phyloP scores from a whole-genome alignment of 2,888 invertebrate genomes.

The Notocelia uddmanniana region DNA sequence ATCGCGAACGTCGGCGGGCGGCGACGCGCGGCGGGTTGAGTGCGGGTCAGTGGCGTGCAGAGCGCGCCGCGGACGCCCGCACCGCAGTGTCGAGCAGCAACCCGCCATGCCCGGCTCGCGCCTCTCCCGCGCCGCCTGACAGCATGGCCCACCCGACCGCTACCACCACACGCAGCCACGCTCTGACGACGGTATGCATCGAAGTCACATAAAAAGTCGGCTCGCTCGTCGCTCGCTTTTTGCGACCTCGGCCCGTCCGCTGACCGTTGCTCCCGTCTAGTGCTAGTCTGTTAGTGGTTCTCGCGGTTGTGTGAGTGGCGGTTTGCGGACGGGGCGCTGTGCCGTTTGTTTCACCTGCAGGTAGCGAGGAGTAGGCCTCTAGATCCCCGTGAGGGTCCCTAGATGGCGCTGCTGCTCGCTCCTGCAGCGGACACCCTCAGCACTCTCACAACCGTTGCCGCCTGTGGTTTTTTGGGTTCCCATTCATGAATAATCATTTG shows the following conservation, averaged over 20 bases:
- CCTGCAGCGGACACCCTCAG: slow-evolving; percentile 83
- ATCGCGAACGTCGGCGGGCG: slow-evolving; percentile 50
- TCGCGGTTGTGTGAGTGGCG: slow-evolving; percentile 68
- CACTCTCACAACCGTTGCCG: slow-evolving; percentile 79
- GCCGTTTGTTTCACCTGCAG: slow-evolving; percentile 84
- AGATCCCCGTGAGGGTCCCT: slow-evolving; percentile 80
- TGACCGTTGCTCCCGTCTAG: slow-evolving; percentile 61
- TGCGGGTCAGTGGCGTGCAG: slow-evolving; percentile 84
- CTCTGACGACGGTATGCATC: slow-evolving; percentile 85
- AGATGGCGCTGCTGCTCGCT: slow-evolving; percentile 83
- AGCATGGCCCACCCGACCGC: slow-evolving; percentile 85
- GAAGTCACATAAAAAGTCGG: slow-evolving; percentile 42
- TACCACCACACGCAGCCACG: slow-evolving; percentile 85
- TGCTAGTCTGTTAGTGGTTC: slow-evolving; percentile 81
- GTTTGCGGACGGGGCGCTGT: slow-evolving; percentile 72
- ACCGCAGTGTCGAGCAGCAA: slow-evolving; percentile 84
- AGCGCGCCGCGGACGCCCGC: slow-evolving; percentile 85
- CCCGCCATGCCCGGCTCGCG: slow-evolving; percentile 86
- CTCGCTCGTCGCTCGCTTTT: slow-evolving; percentile 47
- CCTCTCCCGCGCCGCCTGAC: slow-evolving; percentile 84
- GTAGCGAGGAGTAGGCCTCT: slow-evolving; percentile 77
- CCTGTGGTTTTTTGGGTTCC: slow-evolving; percentile 82
- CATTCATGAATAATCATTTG: slow-evolving; percentile 80
- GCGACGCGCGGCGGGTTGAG: slow-evolving; percentile 73
- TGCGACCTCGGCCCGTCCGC: slow-evolving; percentile 55